These are phyloP conservation scores for Helicoverpa armigera DNA, from an alignment of 1,140 invertebrate species.

Conservation along the genomic window DNA sequence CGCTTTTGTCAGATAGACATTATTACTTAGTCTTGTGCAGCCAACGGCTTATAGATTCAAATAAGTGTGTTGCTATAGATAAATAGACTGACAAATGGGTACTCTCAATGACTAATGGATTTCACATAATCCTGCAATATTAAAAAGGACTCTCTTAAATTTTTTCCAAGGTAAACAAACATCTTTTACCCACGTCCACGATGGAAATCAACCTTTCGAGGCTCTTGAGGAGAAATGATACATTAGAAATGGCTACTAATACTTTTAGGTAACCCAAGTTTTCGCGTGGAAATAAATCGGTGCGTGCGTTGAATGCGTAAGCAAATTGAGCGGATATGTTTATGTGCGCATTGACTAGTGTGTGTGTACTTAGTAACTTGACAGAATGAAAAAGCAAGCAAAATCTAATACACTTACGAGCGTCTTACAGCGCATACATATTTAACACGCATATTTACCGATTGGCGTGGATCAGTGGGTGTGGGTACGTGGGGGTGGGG, in stretches of 20 bases:
- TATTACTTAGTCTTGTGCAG: conserved; percentile 76
- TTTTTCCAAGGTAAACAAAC: conserved; percentile 12
- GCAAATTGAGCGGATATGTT: conserved; percentile 58
- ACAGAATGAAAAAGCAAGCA: conserved; percentile 83
- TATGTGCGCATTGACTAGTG: conserved; percentile 59
- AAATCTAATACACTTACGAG: conserved; percentile 86
- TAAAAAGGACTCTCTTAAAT: conserved; percentile 4
- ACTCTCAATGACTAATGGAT: conserved; percentile 34
- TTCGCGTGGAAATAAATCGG: conserved; percentile 55
- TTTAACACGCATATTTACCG: conserved; percentile 87
- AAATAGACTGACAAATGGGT: conserved; percentile 26
- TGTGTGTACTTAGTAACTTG: conserved; percentile 59
- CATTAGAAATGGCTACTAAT: conserved; percentile 37
- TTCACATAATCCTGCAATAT: conserved; percentile 25
- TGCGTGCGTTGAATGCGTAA: conserved; percentile 59
- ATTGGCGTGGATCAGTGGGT: conserved; percentile 80
- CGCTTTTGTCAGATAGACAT: conserved; percentile 76
- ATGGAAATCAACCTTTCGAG: conserved; percentile 12
- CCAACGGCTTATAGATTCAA: conserved; percentile 65
- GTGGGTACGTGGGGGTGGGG: conserved; percentile 56
- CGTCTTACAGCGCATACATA: conserved; percentile 85
- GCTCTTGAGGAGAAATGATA: conserved; percentile 32
- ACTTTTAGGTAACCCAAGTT: conserved; percentile 28
- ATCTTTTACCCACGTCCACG: not conserved
- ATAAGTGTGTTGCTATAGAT: conserved; percentile 38